Conservation (phyloP, 2,888 invertebrate species). For the Apotomis capreana region DNA sequence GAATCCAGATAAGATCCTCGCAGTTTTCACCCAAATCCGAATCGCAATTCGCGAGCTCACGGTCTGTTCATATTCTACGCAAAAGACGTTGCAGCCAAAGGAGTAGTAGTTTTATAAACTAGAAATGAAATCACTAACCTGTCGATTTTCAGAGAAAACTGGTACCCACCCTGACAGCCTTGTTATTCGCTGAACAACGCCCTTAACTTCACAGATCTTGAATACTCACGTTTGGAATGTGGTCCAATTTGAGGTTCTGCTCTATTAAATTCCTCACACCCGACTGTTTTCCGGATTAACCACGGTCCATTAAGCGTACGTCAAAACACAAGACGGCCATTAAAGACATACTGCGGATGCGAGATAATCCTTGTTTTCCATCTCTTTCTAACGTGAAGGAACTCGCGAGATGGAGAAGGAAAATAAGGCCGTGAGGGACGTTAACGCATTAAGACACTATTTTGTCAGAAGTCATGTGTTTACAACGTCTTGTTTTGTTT, state of each 20-base stretch:
- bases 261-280: conserved; percentile 27
- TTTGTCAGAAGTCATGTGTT: conserved; percentile 7
- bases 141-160: no score
- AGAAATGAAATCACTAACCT: no score
- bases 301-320: conserved; percentile 25
- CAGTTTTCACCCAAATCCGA: no score
- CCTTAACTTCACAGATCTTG: not conserved
- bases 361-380: conserved; percentile 20
- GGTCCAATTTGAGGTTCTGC: conserved; percentile 3
- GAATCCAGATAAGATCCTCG: no score
- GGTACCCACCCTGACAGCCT: no score
- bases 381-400: conserved; percentile 7
- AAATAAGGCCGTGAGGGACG: conserved; percentile 16
- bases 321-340: conserved; percentile 40
- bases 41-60: no score
- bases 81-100: no score
- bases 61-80: no score
- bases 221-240: conserved; percentile 10
- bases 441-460: conserved; percentile 17
- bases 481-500: not conserved
- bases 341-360: conserved; percentile 27
- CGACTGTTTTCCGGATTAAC: conserved; percentile 23
- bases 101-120: no score
- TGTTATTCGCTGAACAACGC: not conserved
- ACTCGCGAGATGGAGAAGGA: conserved; percentile 4